Evolutionary conservation across 2,113 vertebrate species (phyloP).

Genomic region (Tyrannus savana): DNA sequence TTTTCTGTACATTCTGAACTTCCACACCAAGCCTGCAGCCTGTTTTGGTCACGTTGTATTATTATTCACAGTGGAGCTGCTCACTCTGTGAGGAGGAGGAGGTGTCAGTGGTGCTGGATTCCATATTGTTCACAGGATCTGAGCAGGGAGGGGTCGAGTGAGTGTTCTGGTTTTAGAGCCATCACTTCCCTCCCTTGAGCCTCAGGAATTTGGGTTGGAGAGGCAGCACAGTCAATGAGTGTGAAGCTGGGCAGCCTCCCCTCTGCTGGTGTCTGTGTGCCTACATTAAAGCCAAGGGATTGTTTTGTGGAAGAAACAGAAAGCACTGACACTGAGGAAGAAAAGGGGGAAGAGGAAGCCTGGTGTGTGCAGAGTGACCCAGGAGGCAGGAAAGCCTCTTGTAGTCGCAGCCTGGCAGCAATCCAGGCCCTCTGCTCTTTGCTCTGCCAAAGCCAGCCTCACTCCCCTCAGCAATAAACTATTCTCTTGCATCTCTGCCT

Average conservation of each 20-base stretch:
- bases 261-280: neutral
- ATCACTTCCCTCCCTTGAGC: neutral
- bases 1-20: neutral
- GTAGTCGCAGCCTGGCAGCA: neutral
- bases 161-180: neutral
- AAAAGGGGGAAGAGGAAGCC: neutral
- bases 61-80: neutral
- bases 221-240: rapidly evolving
- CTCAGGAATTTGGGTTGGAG: neutral
- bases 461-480: neutral
- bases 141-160: neutral
- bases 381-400: neutral
- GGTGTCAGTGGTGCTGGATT: neutral
- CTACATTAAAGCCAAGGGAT: rapidly evolving
- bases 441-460: neutral
- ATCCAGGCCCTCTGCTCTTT: neutral
- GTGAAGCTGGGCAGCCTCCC: neutral
- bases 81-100: neutral
- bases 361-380: neutral
- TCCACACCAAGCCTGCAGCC: neutral
- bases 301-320: rapidly evolving
- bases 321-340: rapidly evolving
- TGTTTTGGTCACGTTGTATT: neutral
- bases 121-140: neutral
- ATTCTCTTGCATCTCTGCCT: slow-evolving; percentile 4